Percentiles rank a stretch among this genome's conserved stretches.
Evolutionary conservation across 2,888 invertebrate species (phyloP).

Genomic region (Drepanosiphum platanoidis): DNA sequence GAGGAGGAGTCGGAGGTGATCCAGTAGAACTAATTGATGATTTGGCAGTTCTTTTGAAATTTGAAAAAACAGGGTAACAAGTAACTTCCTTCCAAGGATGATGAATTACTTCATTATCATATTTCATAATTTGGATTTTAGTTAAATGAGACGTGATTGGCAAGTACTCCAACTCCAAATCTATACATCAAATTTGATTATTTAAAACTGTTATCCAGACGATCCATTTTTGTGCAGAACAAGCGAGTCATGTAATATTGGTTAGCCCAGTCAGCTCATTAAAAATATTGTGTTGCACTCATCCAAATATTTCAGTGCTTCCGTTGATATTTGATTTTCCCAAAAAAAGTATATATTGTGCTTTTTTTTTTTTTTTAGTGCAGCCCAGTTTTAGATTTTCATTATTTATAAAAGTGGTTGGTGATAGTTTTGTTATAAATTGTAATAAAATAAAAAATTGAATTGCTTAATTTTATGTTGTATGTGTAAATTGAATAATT

Average conservation of each 20-base stretch:
- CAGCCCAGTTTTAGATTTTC: too few species aligned
- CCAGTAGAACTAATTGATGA: conserved; percentile 66
- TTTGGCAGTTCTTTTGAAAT: conserved; percentile 72
- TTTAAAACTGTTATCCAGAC: conserved; percentile 33
- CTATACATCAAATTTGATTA: conserved; percentile 65
- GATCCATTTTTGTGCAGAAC: conserved; percentile 28
- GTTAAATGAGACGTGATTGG: conserved; percentile 83
- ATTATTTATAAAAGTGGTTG: neutral
- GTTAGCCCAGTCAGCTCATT: neutral
- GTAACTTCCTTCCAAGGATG: conserved; percentile 70
- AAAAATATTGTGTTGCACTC: conserved; percentile 16
- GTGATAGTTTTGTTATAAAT: neutral
- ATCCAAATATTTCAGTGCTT: conserved; percentile 38
- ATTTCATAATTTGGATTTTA: conserved; percentile 81
- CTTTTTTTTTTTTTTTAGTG: conserved; percentile 12
- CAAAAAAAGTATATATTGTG: conserved; percentile 4
- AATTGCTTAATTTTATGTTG: neutral
- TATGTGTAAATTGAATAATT: conserved; percentile 1
- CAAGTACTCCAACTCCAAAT: conserved; percentile 82
- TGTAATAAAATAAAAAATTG: neutral
- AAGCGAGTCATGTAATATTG: conserved; percentile 2
- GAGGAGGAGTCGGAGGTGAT: conserved; percentile 79
- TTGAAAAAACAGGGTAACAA: conserved; percentile 71
- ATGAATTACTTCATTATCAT: conserved; percentile 65
- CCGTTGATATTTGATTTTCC: conserved; percentile 3